Conservation (phyloP, 2,113 vertebrate species). For the Hiodon alosoides region DNA sequence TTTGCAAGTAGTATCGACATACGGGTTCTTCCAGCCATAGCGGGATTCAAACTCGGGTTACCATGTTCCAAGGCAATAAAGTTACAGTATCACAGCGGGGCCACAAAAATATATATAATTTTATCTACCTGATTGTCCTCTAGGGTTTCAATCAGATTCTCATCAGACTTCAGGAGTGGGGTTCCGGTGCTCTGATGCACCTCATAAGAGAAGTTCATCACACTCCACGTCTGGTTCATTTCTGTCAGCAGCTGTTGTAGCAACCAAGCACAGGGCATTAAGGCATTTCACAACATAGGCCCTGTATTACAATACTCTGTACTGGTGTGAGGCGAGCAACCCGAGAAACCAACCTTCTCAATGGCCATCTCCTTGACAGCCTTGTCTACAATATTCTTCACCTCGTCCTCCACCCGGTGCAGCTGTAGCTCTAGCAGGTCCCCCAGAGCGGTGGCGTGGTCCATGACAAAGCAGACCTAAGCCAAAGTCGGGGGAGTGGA, state of each 20-base stretch:
- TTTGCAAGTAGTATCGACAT: no score
- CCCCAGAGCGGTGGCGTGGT: conserved; percentile 53
- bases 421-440: conserved; percentile 64
- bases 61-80: no score
- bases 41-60: no score
- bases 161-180: conserved; percentile 63
- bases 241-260: conserved; percentile 56
- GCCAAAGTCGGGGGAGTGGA: not conserved
- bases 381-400: conserved; percentile 69
- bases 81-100: no score
- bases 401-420: conserved; percentile 67
- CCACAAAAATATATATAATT: no score
- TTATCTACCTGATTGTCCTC: conserved; percentile 63
- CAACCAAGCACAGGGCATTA: not conserved
- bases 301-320: not conserved
- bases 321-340: not conserved
- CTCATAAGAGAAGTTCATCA: conserved; percentile 60
- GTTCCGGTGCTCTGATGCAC: conserved; percentile 47
- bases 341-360: conserved; percentile 50
- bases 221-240: conserved; percentile 60
- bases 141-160: conserved; percentile 70
- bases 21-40: no score
- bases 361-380: conserved; percentile 68
- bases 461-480: conserved; percentile 63
- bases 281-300: not conserved